Percentiles rank a stretch among this genome's conserved stretches.
Conservation (phyloP, 1,140 invertebrate species). For the Ladona fulva region DNA sequence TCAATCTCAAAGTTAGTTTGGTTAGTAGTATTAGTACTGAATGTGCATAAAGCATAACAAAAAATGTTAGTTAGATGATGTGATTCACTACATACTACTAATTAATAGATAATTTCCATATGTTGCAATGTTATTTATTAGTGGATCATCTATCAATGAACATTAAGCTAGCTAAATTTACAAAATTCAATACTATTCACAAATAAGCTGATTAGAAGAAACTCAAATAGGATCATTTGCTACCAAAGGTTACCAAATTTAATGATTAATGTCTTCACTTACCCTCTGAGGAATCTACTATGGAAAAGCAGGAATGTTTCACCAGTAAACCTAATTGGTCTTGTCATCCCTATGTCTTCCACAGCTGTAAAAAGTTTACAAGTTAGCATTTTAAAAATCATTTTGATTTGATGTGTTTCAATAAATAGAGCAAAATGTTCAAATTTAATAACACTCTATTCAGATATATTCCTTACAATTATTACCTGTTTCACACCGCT, state of each 20-base stretch:
- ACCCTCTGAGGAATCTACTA: constrained; percentile 50
- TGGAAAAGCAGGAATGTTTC: constrained; percentile 52
- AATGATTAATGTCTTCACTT: constrained; percentile 28
- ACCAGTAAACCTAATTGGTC: constrained; percentile 53
- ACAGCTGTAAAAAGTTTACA: constrained; percentile 28
- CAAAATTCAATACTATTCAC: no score
- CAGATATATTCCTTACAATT: constrained; percentile 19
- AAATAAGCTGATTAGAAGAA: no score
- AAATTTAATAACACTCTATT: not conserved
- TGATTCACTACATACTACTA: not conserved
- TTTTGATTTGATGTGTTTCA: not conserved
- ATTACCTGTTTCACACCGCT: constrained; percentile 63
- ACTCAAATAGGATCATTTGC: no score
- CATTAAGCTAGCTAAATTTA: no score
- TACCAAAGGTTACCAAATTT: not conserved
- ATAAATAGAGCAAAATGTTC: constrained; percentile 11
- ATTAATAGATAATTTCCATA: constrained; percentile 16
- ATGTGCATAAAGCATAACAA: constrained; percentile 9
- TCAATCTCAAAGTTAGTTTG: constrained; percentile 30
- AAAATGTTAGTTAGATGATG: not conserved
- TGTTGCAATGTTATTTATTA: constrained; percentile 17
- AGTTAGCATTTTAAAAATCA: not conserved
- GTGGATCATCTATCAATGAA: not conserved
- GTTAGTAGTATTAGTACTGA: constrained; percentile 19
- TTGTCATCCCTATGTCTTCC: constrained; percentile 39